These are phyloP conservation scores for Pyrrhosoma nymphula DNA, from an alignment of 2,888 invertebrate genomes.

Conservation along the genomic window DNA sequence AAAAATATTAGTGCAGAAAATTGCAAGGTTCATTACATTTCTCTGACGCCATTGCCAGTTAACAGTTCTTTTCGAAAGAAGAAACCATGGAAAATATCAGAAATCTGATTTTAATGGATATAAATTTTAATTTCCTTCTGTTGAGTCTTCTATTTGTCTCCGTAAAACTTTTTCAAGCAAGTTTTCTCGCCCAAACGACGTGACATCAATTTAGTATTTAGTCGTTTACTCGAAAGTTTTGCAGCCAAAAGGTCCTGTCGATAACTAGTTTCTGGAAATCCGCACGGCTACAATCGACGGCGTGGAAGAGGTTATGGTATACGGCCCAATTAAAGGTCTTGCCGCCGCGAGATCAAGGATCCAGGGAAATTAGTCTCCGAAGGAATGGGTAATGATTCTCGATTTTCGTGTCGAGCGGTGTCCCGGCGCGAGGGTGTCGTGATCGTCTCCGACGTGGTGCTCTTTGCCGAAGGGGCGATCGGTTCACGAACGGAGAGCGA, in stretches of 20 bases:
- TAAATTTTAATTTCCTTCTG: too few species aligned
- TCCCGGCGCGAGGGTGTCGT: neutral
- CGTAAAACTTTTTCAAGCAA: too few species aligned
- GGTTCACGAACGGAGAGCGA: neutral
- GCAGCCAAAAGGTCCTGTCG: neutral
- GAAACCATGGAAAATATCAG: too few species aligned
- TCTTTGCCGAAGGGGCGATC: neutral
- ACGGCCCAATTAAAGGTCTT: slow-evolving; percentile 30
- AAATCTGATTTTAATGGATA: too few species aligned
- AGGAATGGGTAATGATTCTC: neutral
- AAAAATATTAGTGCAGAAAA: too few species aligned
- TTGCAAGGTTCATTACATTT: too few species aligned
- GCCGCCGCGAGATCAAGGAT: neutral
- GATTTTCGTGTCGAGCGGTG: neutral
- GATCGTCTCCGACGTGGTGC: neutral
- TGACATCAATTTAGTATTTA: too few species aligned
- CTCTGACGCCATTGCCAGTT: too few species aligned
- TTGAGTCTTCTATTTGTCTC: too few species aligned
- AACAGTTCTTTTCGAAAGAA: too few species aligned
- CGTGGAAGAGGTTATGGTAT: neutral
- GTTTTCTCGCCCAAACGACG: too few species aligned
- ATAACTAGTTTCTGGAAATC: neutral
- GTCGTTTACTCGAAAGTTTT: neutral
- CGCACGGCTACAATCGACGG: neutral
- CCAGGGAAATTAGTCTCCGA: neutral